Base-by-base conservation (phyloP, 2,797 vertebrate species). In the Myripristis jacobus region DNA sequence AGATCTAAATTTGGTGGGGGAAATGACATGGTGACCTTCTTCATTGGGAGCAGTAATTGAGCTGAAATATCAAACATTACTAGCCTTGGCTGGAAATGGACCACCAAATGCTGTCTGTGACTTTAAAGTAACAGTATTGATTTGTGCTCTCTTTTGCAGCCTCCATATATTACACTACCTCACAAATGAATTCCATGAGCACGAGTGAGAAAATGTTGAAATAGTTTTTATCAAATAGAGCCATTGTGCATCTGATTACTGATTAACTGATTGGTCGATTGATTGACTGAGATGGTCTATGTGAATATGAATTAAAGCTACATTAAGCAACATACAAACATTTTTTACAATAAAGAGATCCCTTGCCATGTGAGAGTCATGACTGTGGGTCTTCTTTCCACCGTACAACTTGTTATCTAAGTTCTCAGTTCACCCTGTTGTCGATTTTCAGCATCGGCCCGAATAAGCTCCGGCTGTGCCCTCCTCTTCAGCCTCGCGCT, bases 1-100 rank as follows among this genome's bases (percentile, higher is more conserved):
- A 77, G 80, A 87, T 86, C 77, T 79, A 68, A 84, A 80, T 82
- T 75, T 81, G 78, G 43, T 48, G 55, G 76, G 62, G 66, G 75
- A 80, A 86, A 88, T 60, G 81, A 60, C 54, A 66, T 24, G 4
- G 46, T 70, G 54, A 44, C 60, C 67, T 25, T 76, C 75, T 84
- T 84, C 66, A 69, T 66, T 70, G 21, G 47, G 57, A 66, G 59
- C 16, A 10, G 27, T 76, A 82, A 82, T 66, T 70, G 77, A 87
- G 66, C 72, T 18, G 65, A 75, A 79, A 73, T 54, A 72, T 52
- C 64, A 62, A 52, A 67, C 59, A 12, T 43, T 61, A 15, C 61
- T 0, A 31, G 27, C 12, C 38, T 57, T 19, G 44, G 44, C 57
- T 59, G 56, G 22, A 59, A 25, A 59, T 41, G 19, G 55, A 41